Evolutionary conservation across 2,797 vertebrate genomes (phyloP).

Genomic region (Streptopelia turtur): DNA sequence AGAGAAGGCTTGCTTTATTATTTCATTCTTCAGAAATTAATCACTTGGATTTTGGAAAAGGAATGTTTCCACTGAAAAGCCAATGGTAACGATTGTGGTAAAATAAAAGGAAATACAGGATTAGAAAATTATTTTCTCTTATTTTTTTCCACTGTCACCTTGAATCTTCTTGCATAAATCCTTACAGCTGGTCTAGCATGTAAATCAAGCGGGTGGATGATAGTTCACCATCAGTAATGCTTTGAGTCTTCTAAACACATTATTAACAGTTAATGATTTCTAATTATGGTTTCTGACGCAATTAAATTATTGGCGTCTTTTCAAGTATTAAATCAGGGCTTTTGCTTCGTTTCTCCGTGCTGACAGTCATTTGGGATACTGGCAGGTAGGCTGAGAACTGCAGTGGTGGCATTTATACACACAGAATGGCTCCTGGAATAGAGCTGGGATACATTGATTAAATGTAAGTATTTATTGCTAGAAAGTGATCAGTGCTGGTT

Average conservation of each 20-base stretch:
- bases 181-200: slow-evolving; percentile 51
- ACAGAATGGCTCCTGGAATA: background rate
- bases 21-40: background rate
- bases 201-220: slow-evolving; percentile 66
- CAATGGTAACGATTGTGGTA: background rate
- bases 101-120: background rate
- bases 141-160: slow-evolving; percentile 65
- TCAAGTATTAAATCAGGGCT: slow-evolving; percentile 47
- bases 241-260: slow-evolving; percentile 43
- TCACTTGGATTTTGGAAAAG: background rate
- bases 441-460: background rate
- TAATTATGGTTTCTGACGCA: slow-evolving; percentile 72
- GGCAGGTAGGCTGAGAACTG: background rate
- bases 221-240: slow-evolving; percentile 43
- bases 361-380: background rate
- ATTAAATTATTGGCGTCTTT: slow-evolving; percentile 43
- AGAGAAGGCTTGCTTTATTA: background rate
- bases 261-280: slow-evolving; percentile 55
- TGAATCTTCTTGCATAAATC: slow-evolving; percentile 66
- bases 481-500: background rate
- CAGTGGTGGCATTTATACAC: background rate
- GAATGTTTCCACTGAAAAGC: background rate
- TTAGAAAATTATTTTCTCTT: background rate
- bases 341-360: background rate
- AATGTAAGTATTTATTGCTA: background rate